phyloP scores from a whole-genome alignment of 2,888 invertebrate species.

The Malacosoma neustria region DNA sequence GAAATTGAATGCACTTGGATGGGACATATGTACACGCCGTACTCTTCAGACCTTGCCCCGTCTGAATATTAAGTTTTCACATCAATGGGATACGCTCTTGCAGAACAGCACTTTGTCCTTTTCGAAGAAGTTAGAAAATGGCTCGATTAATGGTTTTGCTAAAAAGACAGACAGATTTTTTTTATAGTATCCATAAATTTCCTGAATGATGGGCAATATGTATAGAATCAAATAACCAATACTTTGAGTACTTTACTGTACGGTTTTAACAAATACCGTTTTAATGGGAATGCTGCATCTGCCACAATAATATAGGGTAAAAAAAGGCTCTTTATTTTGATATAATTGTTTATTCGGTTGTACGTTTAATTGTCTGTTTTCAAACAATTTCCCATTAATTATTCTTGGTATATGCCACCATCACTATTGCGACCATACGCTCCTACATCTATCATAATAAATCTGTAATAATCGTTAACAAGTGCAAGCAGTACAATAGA shows the following conservation, averaged over 20 bases:
- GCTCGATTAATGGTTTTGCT: no score
- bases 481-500: conserved; percentile 10
- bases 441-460: conserved; percentile 7
- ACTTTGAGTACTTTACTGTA: conserved; percentile 15
- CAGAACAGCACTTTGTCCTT: no score
- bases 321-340: conserved; percentile 12
- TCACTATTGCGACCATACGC: conserved; percentile 19
- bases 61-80: no score
- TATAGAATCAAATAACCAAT: no score
- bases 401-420: conserved; percentile 15
- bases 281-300: conserved; percentile 13
- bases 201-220: no score
- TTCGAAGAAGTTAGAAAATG: no score
- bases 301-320: conserved; percentile 11
- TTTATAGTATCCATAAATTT: no score
- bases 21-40: no score
- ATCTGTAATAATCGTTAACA: conserved; percentile 10
- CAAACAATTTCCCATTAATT: conserved; percentile 15
- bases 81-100: no score
- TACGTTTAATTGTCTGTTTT: conserved; percentile 10
- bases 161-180: no score
- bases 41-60: no score
- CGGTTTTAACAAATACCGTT: conserved; percentile 14
- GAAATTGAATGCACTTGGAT: no score
- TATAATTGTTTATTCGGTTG: conserved; percentile 14